Evolutionary conservation across 2,888 invertebrate species (phyloP), one percentile per base, ranked within the genome.

Genomic region (Timandra comae): DNA sequence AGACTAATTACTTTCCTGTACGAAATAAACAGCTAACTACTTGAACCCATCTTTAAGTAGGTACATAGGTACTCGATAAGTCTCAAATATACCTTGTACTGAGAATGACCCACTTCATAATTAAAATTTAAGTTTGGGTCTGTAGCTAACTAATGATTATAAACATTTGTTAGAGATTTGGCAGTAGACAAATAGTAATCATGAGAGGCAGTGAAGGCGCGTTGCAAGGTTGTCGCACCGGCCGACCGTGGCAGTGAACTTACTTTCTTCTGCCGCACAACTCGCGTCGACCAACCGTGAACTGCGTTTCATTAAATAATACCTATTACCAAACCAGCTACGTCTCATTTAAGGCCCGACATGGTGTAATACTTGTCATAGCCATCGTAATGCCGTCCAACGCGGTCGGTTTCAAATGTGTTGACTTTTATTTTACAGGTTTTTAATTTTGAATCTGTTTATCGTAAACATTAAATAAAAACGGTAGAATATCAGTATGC

Each of bases 171-270:
- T 36, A 33, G 55, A 54, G 57, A 63, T 62, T 63, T 60, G 63
- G 59, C 59, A 60, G 52, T 58, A 58, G 59, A 60, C 54, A 49
- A 16, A 16, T 16, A 16, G 16, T 3, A 16, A 16, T 11, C 10
- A 10, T 24, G 11, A 9, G 24, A 24, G 24, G 7, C 24, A 30
- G 28, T 23, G 38, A 30, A 24, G 33, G 29, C 30, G 30, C 24
- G 19, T 34, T 28, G 63, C 76, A 76, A 81, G 81, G 81, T 79
- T 79, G 84, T 79, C 80, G 80, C 70, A 66, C 68, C 66, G 63
- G 63, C 59, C n/a, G 81, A 63, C 84, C 84, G 72, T 84, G 84
- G 78, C 84, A 84, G 72, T 85, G 85, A 85, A 84, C 84, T 84
- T 82, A 78, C 81, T 82, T 81, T 80, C 82, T 80, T 77, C 65